phyloP scores from a whole-genome alignment of 2,888 invertebrate genomes.

The Caradrina kadenii region DNA sequence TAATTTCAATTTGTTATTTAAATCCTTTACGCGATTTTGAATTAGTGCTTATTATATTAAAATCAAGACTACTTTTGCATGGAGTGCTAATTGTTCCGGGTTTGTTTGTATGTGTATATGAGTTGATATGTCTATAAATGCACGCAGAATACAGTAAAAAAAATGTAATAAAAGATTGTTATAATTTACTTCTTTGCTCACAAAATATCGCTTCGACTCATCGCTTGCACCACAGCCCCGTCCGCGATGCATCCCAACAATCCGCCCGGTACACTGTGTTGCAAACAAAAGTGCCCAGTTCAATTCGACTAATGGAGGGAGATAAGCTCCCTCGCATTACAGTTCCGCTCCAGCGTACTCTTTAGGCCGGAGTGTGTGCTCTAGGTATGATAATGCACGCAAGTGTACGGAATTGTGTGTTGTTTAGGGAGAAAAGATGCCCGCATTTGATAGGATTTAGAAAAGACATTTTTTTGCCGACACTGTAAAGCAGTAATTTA shows the following conservation, averaged over 20 bases:
- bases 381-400: constrained; percentile 50
- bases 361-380: constrained; percentile 45
- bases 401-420: constrained; percentile 43
- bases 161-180: too few species aligned
- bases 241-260: constrained; percentile 59
- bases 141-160: too few species aligned
- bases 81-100: too few species aligned
- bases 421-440: constrained; percentile 12
- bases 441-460: constrained; percentile 1
- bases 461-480: not conserved
- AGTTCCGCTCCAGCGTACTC: constrained; percentile 41
- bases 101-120: too few species aligned
- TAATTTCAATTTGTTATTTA: too few species aligned
- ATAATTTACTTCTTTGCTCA: too few species aligned
- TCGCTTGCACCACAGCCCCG: constrained; percentile 4
- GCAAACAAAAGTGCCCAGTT: constrained; percentile 74
- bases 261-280: constrained; percentile 61
- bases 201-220: not conserved
- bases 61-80: too few species aligned
- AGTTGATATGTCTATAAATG: too few species aligned
- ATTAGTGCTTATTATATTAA: too few species aligned
- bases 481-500: not conserved
- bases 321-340: constrained; percentile 64
- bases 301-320: constrained; percentile 77
- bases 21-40: too few species aligned